Evolutionary conservation across 2,888 invertebrate genomes (phyloP), one percentile per base, ranked within the genome.

Genomic region (Stenolophus ochropezus): DNA sequence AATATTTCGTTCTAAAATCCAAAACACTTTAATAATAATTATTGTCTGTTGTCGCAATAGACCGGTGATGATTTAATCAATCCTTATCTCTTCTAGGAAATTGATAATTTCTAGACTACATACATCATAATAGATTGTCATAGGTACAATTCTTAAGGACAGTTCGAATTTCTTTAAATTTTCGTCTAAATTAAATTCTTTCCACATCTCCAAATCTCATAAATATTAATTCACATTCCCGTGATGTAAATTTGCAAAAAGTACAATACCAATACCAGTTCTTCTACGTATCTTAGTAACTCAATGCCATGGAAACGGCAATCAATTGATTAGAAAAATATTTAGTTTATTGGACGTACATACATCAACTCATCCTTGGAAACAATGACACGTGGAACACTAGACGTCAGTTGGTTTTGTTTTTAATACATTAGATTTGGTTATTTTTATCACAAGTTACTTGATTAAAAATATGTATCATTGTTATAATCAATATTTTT

Each of bases 351-450:
- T 51, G 16, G 16, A 16, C 14, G 16, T 51, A 16, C n/a, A n/a
- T 53, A 16, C 61, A 61, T 61, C 25, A 21, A 61, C n/a, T 23
- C 25, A 23, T 61, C 25, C 61, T 61, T 61, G 61, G 25, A 23
- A 61, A 25, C 25, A 61, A 61, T 14, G 49, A 25, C 61, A 61
- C 61, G 61, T 61, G 61, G 23, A 2, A 11, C 25, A 61, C n/a
- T 61, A 23, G 11, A 61, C 61, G 25, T 61, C 61, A 61, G n/a
- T 53, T 53, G 23, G 61, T 61, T 61, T 61, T 61, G 61, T 61
- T 61, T 61, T 23, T 61, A 61, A 61, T 61, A 27, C n/a, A 61
- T 23, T 61, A 23, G 25, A 61, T 14, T 23, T 53, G 61, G 5
- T 25, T 61, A 61, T 61, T 61, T 61, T 61, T 61, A 61, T 61